These are phyloP conservation scores for Laticauda colubrina DNA, from an alignment of 2,113 vertebrate genomes.

Conservation along the genomic window DNA sequence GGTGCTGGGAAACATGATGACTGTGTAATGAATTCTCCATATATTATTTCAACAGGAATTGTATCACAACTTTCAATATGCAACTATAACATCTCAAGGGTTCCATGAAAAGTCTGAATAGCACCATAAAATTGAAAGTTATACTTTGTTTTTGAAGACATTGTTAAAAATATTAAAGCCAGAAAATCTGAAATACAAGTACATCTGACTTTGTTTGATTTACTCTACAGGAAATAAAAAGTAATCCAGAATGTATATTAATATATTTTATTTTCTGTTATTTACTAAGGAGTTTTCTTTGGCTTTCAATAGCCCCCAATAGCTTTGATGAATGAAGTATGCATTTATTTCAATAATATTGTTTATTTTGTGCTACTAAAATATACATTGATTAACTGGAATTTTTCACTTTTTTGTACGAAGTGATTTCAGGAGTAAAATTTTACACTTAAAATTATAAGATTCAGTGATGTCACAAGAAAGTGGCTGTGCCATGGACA, in stretches of 20 bases:
- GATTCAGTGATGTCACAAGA: neutral
- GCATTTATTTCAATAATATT: too few relatives aligned
- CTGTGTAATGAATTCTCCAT: slow-evolving; percentile 33
- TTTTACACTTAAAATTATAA: slow-evolving; percentile 6
- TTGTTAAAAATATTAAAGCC: neutral
- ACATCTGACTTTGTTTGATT: neutral
- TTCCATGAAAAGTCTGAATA: neutral
- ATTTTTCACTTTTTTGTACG: neutral
- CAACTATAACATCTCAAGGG: neutral
- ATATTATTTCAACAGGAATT: slow-evolving; percentile 32
- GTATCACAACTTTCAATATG: neutral
- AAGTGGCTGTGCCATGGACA: slow-evolving; percentile 21
- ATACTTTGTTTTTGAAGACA: neutral
- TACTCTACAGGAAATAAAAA: neutral
- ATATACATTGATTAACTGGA: neutral
- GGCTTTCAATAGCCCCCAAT: neutral
- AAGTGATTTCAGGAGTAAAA: neutral
- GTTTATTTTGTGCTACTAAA: neutral
- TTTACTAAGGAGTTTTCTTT: neutral
- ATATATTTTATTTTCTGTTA: neutral
- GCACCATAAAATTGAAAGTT: neutral
- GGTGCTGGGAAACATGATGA: slow-evolving; percentile 30
- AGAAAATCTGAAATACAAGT: neutral
- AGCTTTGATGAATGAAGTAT: neutral
- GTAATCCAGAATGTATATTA: neutral